Conservation (phyloP, 2,113 vertebrate genomes). For the Regulus satrapa region DNA sequence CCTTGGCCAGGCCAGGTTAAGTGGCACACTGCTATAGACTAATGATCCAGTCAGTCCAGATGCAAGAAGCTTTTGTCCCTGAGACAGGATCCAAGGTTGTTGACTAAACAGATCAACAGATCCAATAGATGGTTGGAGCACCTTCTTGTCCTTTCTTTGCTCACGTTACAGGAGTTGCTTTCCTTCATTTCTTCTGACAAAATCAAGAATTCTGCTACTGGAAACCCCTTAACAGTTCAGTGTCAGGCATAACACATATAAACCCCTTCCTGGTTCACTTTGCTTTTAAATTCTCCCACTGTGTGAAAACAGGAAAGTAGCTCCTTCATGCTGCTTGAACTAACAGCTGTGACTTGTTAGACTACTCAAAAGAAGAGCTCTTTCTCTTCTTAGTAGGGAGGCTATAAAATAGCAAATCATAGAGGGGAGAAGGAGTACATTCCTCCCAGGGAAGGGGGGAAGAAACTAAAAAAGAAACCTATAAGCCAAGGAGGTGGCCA, state of each 20-base stretch:
- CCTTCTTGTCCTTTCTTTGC: background rate
- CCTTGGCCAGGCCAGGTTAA: background rate
- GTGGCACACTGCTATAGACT: background rate
- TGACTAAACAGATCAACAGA: background rate
- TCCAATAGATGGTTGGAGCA: background rate
- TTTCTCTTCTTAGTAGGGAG: background rate
- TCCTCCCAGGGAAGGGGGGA: background rate
- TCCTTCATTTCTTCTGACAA: background rate
- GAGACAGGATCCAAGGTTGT: background rate
- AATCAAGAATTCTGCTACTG: background rate
- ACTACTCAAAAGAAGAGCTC: background rate
- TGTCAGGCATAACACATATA: background rate
- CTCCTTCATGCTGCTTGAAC: background rate
- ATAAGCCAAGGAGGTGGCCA: background rate
- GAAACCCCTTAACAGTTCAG: background rate
- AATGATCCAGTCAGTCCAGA: background rate
- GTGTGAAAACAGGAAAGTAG: background rate
- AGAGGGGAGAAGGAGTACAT: background rate
- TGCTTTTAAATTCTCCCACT: conserved; percentile 12
- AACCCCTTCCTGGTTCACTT: background rate
- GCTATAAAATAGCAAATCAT: conserved; percentile 12
- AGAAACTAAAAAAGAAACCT: background rate
- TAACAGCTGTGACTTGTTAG: conserved; percentile 8
- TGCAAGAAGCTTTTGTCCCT: background rate
- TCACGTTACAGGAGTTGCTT: background rate